Base-by-base conservation (phyloP, 1,140 invertebrate species). In the Eriocheir sinensis region DNA sequence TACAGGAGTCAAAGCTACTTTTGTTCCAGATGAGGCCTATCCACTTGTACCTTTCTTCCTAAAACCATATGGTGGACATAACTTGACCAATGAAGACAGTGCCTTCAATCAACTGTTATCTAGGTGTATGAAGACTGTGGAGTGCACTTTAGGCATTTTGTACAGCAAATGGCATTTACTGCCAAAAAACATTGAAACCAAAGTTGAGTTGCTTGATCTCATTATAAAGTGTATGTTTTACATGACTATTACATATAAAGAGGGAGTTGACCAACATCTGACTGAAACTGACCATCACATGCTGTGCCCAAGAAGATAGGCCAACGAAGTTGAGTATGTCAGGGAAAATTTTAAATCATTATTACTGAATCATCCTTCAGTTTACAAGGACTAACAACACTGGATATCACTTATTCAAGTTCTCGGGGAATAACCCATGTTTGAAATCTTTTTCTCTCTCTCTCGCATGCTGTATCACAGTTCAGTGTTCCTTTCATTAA, bases 131-230 rank as follows among this genome's bases (percentile, higher is more conserved):
- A 88, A 79, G 72, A 92, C 80, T 93, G 94, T 93, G 0, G 88
- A 94, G 79, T 93, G 94, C 60, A 81, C 94, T 53, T 95, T 95
- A 88, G 80, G 94, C 80, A 95, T 93, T 48, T 89, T 95, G 48
- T 72, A 60, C 27, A 86, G 86, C 36, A 94, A 94, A 48, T 94
- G 79, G 89, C 60, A 48, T 41, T 85, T 94, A 92, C 27, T 94
- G 36, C 72, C 60, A 48, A 94, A 94, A 30, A 72, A 44, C 72
- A 36, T 94, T n/a, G n/a, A 72, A 91, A 94, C 94, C 88, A 95
- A 95, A 81, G 32, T 91, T 83, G 36, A 92, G 79, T 91, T 80
- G 60, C 41, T 91, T 83, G 21, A 83, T 40, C 94, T 79, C 80
- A 95, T 95, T 60, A 80, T 95, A 88, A 93, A 95, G 40, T 80